Evolutionary conservation across 2,797 vertebrate genomes (phyloP), one percentile per base, ranked within the genome.

Genomic region (Melopsittacus undulatus): DNA sequence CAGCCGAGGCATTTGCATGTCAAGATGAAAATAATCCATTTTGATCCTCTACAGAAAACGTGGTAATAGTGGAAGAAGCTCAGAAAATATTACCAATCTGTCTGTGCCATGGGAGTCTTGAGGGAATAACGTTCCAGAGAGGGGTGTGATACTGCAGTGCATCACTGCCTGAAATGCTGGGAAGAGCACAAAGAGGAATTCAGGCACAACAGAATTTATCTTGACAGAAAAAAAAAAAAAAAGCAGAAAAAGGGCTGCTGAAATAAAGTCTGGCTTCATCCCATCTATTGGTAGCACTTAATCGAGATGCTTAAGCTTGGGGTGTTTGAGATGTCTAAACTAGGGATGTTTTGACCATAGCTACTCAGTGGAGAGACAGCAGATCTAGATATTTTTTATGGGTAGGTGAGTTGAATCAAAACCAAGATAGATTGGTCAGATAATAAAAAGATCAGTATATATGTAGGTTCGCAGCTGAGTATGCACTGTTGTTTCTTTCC

Each of bases 1-100:
- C 73, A 89, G 76, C 57, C 66, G 62, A 84, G 83, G 81, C 94
- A 93, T 86, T 96, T 95, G 87, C 96, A 92, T 93, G 92, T 96
- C 84, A 94, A 79, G 92, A 96, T 94, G 96, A 94, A 94, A 96
- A 97, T 94, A 94, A 97, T 93, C 92, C 92, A 78, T 91, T 95
- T 62, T 96, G 82, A 95, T 96, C 87, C 92, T 88, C 90, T 93
- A 63, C 74, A 94, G 87, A 94, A 96, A 97, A 87, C 5, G 27
- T 76, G 70, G 36, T 86, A 94, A 93, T 80, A 92, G 84, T 86
- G 67, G 69, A 89, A 85, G 87, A 85, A 87, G 92, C 92, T 94
- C 89, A 95, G 88, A 94, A 95, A 96, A 94, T 84, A 92, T 83
- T 94, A 92, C 78, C 82, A 79, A 46, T 96, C 70, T 74, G 72